Base-by-base conservation (phyloP, 2,113 vertebrate species). In the Neopipo cinnamomea region DNA sequence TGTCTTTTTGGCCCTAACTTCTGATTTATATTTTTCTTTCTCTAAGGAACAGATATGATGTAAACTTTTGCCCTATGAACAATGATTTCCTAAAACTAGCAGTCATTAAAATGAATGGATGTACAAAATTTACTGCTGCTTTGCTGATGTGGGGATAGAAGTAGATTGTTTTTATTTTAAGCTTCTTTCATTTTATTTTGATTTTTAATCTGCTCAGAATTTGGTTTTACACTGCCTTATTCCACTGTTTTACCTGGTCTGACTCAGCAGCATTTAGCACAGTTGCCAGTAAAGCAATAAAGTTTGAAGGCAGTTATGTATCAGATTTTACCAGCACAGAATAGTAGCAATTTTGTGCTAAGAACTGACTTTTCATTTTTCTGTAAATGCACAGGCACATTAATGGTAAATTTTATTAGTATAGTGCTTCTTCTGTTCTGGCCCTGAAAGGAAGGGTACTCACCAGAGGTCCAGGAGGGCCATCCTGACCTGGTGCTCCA, bases 391-490 rank as follows among this genome's bases (percentile, higher is more conserved):
- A 79, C 11, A 74, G 52, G 49, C 35, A 41, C 0, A 6, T 68
- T 55, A 28, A 50, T 37, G 46, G 12, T 74, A 11, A 47, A 44
- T 91, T 78, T 78, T 91, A 72, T 67, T 73, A 41, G 24, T 55
- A 70, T 21, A 16, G 14, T 56, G 17, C 77, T 58, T 65, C 58
- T 61, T 93, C 31, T 25, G n/a, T 28, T 84, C 87, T 85, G 39
- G 49, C 25, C 63, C 73, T 79, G 39, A 35, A 94, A 78, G 28
- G 46, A 27, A 79, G 23, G 27, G 8, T 78, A 97, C 98, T 98
- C 80, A 99, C 99, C 98, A 99, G 97, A 41, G 99, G 99, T 63
- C 99, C 99, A 46, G 99, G 99, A 67, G 99, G 99, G 62, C 99
- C 99, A 46, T 99, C 98, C 96, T 99, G 99, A 89, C 99, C 99